Conservation (phyloP, 2,797 vertebrate genomes). For the Sebastes iracundus region DNA sequence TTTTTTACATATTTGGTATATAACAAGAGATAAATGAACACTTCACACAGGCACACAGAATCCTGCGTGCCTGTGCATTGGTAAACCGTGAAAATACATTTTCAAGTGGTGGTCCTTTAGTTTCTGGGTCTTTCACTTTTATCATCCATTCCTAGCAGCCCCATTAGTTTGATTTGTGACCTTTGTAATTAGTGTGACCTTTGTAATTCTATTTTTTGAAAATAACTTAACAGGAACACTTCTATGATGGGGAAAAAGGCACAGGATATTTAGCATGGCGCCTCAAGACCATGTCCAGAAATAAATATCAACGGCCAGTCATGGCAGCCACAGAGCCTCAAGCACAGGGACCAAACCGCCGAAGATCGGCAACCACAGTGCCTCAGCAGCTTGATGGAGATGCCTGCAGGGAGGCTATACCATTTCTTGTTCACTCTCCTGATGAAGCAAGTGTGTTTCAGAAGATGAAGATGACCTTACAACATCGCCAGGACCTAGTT, state of each 20-base stretch:
- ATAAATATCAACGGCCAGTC: background rate
- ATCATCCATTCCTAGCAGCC: background rate
- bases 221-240: conserved; percentile 36
- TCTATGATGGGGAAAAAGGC: conserved; percentile 43
- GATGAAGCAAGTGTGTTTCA: conserved; percentile 49
- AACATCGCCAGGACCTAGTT: conserved; percentile 40
- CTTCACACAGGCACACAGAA: too few species aligned
- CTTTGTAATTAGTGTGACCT: background rate
- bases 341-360: conserved; percentile 21
- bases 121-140: background rate
- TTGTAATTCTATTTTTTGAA: conserved; percentile 1
- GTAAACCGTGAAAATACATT: too few species aligned
- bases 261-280: conserved; percentile 49
- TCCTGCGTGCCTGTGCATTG: too few species aligned
- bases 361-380: conserved; percentile 22
- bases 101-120: too few species aligned
- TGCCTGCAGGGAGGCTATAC: conserved; percentile 18
- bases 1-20: too few species aligned
- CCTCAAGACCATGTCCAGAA: conserved; percentile 48
- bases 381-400: background rate
- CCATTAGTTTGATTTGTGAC: too few species aligned
- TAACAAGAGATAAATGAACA: too few species aligned
- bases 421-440: conserved; percentile 37
- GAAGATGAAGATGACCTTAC: conserved; percentile 47
- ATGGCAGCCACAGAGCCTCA: conserved; percentile 9